A percentile compares a stretch with the other conserved stretches of the same genome.
Conservation (phyloP, 2,888 invertebrate species). For the Deroplatys truncata region DNA sequence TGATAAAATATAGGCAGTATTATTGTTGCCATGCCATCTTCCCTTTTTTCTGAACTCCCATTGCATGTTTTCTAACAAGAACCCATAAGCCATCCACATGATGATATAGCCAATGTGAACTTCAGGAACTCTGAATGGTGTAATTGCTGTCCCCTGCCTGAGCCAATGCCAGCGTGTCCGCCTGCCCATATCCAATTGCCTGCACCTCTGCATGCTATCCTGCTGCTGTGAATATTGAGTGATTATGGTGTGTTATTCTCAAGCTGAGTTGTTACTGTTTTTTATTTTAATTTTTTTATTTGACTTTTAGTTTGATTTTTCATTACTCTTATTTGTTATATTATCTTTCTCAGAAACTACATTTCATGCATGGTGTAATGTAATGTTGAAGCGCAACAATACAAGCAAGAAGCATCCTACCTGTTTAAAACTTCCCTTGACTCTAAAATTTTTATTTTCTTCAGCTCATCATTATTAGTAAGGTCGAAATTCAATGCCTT, state of each 20-base stretch:
- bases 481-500: neutral
- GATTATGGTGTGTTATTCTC: neutral
- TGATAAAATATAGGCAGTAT: neutral
- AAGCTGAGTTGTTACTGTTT: neutral
- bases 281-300: neutral
- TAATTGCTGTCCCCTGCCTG: neutral
- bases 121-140: neutral
- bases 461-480: neutral
- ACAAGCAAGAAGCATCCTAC: neutral
- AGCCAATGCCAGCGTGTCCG: neutral
- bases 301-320: neutral
- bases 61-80: neutral
- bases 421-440: neutral
- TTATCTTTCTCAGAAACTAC: neutral
- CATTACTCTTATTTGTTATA: neutral
- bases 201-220: slow-evolving; percentile 16
- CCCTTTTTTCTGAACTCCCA: neutral
- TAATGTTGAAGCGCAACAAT: slow-evolving; percentile 19
- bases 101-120: neutral
- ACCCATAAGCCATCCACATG: neutral
- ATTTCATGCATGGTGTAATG: slow-evolving; percentile 13
- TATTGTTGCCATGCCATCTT: neutral
- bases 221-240: slow-evolving; percentile 9
- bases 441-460: neutral
- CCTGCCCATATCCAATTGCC: neutral